Percentiles rank a stretch among this genome's conserved stretches.
phyloP scores from a whole-genome alignment of 2,888 invertebrate species.

The Gerris lacustris region DNA sequence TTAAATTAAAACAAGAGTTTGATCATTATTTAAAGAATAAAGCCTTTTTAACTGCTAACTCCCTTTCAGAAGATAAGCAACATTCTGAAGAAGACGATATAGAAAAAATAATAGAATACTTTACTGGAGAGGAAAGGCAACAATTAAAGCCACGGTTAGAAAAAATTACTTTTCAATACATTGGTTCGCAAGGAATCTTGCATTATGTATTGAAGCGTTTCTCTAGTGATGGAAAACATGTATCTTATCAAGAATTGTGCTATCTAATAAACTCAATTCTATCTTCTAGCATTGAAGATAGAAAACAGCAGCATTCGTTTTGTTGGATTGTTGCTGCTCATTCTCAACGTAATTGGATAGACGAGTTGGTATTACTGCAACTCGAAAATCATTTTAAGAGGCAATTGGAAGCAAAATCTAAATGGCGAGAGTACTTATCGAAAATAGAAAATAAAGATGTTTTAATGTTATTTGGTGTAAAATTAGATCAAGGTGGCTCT shows the following conservation, averaged over 20 bases:
- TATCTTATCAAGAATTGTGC: conserved; percentile 25
- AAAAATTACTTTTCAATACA: not conserved
- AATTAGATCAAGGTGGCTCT: conserved; percentile 21
- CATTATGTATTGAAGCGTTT: conserved; percentile 23
- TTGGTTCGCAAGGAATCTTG: conserved; percentile 18
- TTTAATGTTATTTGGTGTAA: conserved; percentile 24
- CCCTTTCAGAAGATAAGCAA: not conserved
- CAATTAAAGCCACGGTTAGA: not conserved
- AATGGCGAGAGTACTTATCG: conserved; percentile 26
- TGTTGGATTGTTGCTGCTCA: conserved; percentile 29
- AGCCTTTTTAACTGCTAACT: not conserved
- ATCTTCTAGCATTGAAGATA: conserved; percentile 17
- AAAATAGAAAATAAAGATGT: conserved; percentile 26
- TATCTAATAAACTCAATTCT: conserved; percentile 25
- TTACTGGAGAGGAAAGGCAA: not conserved
- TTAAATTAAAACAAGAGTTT: not conserved
- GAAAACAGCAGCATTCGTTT: conserved; percentile 20
- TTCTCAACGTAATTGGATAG: conserved; percentile 28
- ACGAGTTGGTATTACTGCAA: conserved; percentile 27
- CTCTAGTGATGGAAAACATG: conserved; percentile 23
- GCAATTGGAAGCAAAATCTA: conserved; percentile 21
- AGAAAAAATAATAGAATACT: not conserved
- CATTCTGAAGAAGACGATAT: not conserved
- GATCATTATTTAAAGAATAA: not conserved
- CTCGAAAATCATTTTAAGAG: conserved; percentile 28